Evolutionary conservation across 2,113 vertebrate species (phyloP).

Genomic region (Platichthys stellatus): DNA sequence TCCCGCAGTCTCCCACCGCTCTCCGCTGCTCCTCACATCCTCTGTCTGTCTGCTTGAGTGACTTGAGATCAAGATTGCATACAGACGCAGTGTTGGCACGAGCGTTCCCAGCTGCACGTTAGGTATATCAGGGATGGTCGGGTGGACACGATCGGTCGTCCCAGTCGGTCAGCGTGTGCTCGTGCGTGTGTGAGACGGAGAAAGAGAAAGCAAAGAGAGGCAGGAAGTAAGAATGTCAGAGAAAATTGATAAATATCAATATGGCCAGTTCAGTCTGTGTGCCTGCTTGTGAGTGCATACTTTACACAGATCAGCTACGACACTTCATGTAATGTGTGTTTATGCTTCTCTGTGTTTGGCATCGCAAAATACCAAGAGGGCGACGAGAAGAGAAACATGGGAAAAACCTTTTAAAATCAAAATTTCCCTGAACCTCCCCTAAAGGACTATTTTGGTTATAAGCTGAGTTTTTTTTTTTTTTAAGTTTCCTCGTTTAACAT

Average conservation of each 20-base stretch:
- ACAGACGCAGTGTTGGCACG: conserved; percentile 63
- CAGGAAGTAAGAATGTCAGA: not conserved
- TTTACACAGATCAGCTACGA: not conserved
- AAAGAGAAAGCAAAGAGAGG: conserved; percentile 8
- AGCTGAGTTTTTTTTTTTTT: conserved; percentile 10
- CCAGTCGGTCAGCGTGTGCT: conserved; percentile 29
- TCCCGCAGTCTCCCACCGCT: conserved; percentile 10
- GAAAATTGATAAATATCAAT: not conserved
- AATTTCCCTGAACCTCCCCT: conserved; percentile 8
- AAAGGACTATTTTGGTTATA: conserved; percentile 16
- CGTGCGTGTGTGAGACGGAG: conserved; percentile 23
- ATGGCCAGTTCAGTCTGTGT: not conserved
- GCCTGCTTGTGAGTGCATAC: not conserved
- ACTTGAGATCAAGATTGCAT: conserved; percentile 67
- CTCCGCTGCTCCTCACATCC: conserved; percentile 44
- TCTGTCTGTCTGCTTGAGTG: conserved; percentile 62
- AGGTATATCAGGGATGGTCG: conserved; percentile 63
- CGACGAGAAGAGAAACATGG: not conserved
- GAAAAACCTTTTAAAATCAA: conserved; percentile 14
- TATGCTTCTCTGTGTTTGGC: not conserved
- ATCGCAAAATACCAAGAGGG: conserved; percentile 1
- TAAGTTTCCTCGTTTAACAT: conserved; percentile 16
- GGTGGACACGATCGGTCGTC: conserved; percentile 45
- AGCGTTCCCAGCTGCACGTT: conserved; percentile 62
- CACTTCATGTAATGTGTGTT: not conserved